A percentile compares a stretch with the other conserved stretches of the same genome.
Conservation (phyloP, 2,797 vertebrate genomes). For the Thunnus albacares region DNA sequence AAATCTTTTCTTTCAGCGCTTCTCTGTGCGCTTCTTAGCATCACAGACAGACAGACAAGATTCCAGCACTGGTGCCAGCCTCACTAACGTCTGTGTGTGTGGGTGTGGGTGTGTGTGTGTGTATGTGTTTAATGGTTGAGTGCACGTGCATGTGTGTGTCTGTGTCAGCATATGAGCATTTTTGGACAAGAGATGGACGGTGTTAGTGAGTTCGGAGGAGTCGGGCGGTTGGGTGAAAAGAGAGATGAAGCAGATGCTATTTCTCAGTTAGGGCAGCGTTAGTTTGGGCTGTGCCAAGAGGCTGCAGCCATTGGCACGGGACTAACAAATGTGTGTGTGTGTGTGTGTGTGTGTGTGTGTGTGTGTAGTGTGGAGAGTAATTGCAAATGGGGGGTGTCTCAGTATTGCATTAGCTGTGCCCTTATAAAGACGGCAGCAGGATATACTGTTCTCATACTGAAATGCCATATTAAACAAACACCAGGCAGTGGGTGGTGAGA, state of each 20-base stretch:
- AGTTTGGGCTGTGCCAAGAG: conserved; percentile 53
- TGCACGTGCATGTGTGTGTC: conserved; percentile 18
- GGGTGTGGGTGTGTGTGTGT: conserved; percentile 9
- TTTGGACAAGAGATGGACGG: conserved; percentile 44
- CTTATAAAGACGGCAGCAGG: conserved; percentile 77
- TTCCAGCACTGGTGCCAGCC: conserved; percentile 63
- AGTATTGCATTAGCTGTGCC: conserved; percentile 66
- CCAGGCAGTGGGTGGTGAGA: conserved; percentile 68
- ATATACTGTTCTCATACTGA: conserved; percentile 78
- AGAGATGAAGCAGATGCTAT: conserved; percentile 73
- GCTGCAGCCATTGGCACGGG: conserved; percentile 59
- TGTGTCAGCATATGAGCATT: conserved; percentile 46
- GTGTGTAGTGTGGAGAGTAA: conserved; percentile 36
- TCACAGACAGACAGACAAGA: conserved; percentile 60
- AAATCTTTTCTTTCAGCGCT: conserved; percentile 66
- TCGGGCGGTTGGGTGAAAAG: conserved; percentile 54
- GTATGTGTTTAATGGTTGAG: background rate
- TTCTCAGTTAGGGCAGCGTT: conserved; percentile 52
- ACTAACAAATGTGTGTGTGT: conserved; percentile 34
- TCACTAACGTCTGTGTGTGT: conserved; percentile 23
- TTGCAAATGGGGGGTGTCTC: conserved; percentile 50
- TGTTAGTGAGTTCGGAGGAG: conserved; percentile 43
- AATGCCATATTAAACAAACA: conserved; percentile 81
- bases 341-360: conserved; percentile 29
- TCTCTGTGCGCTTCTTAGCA: conserved; percentile 46